A percentile compares a stretch with the other conserved stretches of the same genome.
These are phyloP conservation scores for Drosophila grimshawi DNA, from an alignment of 1,140 invertebrate genomes.

Conservation along the genomic window DNA sequence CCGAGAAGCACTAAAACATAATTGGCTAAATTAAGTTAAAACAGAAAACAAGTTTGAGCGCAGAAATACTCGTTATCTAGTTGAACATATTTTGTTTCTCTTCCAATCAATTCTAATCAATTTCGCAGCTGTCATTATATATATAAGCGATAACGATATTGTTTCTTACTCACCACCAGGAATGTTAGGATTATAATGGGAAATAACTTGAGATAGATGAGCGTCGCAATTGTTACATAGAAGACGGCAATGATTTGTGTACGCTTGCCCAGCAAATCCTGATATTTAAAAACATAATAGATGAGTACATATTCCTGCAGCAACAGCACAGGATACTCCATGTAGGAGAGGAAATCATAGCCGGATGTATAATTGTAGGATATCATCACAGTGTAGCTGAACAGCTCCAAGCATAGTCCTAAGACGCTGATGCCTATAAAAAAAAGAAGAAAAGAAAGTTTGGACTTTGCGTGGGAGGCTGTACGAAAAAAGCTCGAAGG, in stretches of 20 bases:
- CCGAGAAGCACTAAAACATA: not conserved
- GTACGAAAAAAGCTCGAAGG: conserved; percentile 2
- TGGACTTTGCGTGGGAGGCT: conserved; percentile 7
- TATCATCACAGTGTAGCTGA: conserved; percentile 89
- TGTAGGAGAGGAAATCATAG: conserved; percentile 88
- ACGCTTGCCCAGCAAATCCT: conserved; percentile 85
- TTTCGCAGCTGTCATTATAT: conserved; percentile 1
- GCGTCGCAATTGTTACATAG: conserved; percentile 85
- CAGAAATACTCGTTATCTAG: conserved; percentile 43
- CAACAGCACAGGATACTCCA: conserved; percentile 89
- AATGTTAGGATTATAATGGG: conserved; percentile 86
- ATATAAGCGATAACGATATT: conserved; percentile 9
- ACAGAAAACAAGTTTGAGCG: conserved; percentile 48
- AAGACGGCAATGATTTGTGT: conserved; percentile 84
- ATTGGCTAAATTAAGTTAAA: conserved; percentile 22
- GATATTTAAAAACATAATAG: conserved; percentile 87
- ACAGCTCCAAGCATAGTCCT: conserved; percentile 77
- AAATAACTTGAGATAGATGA: conserved; percentile 86
- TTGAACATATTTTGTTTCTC: not conserved
- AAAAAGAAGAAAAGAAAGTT: conserved; percentile 10
- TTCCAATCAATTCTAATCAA: conserved; percentile 46
- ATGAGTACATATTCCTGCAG: conserved; percentile 88
- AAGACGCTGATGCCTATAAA: conserved; percentile 68
- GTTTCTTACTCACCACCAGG: conserved; percentile 86
- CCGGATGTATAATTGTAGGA: conserved; percentile 88